These are phyloP conservation scores for Rhagonycha lutea DNA, from an alignment of 2,888 invertebrate species.

Conservation along the genomic window DNA sequence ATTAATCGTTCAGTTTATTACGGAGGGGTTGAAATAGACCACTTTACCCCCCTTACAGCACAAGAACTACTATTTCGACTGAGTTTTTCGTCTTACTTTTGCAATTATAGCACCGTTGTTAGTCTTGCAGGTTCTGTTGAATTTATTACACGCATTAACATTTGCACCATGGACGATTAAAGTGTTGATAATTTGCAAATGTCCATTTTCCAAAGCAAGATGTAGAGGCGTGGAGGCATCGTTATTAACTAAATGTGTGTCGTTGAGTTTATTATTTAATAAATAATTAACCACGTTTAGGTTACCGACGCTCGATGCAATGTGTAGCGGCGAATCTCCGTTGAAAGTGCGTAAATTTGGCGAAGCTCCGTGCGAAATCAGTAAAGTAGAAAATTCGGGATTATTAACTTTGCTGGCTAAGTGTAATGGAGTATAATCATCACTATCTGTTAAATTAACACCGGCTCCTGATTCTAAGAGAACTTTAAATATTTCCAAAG, in stretches of 20 bases:
- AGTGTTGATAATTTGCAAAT: slow-evolving; percentile 5
- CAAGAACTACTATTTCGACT: not conserved
- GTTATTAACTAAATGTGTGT: slow-evolving; percentile 13
- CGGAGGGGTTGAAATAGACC: not conserved
- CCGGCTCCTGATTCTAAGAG: slow-evolving; percentile 12
- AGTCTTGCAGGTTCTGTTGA: not conserved
- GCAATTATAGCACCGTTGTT: not conserved
- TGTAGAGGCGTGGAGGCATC: slow-evolving; percentile 16
- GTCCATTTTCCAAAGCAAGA: slow-evolving; percentile 15
- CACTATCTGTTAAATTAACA: slow-evolving; percentile 19
- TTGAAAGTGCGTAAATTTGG: slow-evolving; percentile 20
- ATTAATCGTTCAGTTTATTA: not conserved
- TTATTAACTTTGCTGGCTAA: slow-evolving; percentile 8
- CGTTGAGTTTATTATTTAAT: slow-evolving; percentile 5
- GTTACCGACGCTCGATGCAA: slow-evolving; percentile 15
- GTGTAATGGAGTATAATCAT: slow-evolving; percentile 24
- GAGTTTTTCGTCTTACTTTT: not conserved
- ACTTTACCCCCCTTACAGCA: not conserved
- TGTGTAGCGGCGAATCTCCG: slow-evolving; percentile 20
- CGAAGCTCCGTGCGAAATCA: slow-evolving; percentile 14
- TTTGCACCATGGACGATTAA: slow-evolving; percentile 8
- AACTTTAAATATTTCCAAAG: slow-evolving; percentile 8
- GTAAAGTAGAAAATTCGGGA: not conserved
- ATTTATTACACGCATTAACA: slow-evolving; percentile 11
- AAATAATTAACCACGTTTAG: slow-evolving; percentile 9